Evolutionary conservation across 1,140 invertebrate species (phyloP), one percentile per base, ranked within the genome.

Genomic region (Tenebrio molitor): DNA sequence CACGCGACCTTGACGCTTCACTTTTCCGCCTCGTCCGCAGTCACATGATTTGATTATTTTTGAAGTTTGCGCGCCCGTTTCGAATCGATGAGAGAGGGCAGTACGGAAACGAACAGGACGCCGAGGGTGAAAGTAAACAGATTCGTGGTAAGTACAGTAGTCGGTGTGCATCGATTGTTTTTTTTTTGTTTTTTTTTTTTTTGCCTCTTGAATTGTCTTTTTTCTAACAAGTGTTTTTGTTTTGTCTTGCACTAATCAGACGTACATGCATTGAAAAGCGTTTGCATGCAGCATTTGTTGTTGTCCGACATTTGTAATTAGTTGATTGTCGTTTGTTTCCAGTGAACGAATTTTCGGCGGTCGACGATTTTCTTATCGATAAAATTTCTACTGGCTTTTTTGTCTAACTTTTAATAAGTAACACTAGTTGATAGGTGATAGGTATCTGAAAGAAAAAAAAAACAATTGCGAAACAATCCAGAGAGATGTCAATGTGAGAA

Each of bases 41-140:
- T 10, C 29, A 33, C 29, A n/a, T n/a, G n/a, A n/a, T 41, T 41
- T 41, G 2, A 29, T 4, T 29, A 44, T 66, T 69, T 65, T 84
- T 80, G 78, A 68, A 94, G 92, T 81, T 87, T 96, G 50, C 88
- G 90, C 73, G 92, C 93, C 41, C 90, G 91, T 76, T 97, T 97
- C 84, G 95, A 97, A 84, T 92, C 92, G 7, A 88, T 95, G 81
- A 85, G 88, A 74, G 84, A 87, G 53, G 84, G 88, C 80, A 86
- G 85, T 25, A 79, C 79, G 46, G 85, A 87, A 66, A 69, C 82
- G 63, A 81, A 84, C n/a, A 87, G 88, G 74, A 77, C 85, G 73
- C 78, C 86, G 69, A 87, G 89, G 79, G 85, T 90, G 62, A 91
- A 92, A 88, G 92, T 95, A 70, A 94, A 94, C 83, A 86, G 93